Evolutionary conservation across 1,140 invertebrate genomes (phyloP).

Genomic region (Danaus plexippus): DNA sequence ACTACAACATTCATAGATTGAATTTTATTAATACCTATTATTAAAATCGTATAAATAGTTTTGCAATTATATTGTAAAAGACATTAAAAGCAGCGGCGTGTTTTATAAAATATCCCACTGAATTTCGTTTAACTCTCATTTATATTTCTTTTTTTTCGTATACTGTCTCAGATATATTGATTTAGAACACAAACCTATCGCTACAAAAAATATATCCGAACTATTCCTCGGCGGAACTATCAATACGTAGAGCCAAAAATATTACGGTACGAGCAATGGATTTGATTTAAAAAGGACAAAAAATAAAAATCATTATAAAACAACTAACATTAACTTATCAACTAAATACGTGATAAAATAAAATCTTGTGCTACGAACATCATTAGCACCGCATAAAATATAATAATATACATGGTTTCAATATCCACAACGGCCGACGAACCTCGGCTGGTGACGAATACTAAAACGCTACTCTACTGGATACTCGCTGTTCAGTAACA

Average conservation of each 20-base stretch:
- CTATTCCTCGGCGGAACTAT: conserved; percentile 20
- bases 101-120: conserved; percentile 15
- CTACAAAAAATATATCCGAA: conserved; percentile 38
- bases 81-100: conserved; percentile 30
- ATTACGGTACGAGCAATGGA: conserved; percentile 6
- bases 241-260: conserved; percentile 19
- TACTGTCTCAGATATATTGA: conserved; percentile 69
- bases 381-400: conserved; percentile 48
- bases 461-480: conserved; percentile 10
- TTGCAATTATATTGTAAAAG: conserved; percentile 25
- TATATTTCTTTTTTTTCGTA: conserved; percentile 53
- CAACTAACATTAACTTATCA: conserved; percentile 39
- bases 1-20: conserved; percentile 9
- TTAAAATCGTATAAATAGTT: conserved; percentile 36
- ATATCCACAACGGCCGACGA: conserved; percentile 52
- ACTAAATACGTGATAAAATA: conserved; percentile 42
- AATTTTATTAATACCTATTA: conserved; percentile 29
- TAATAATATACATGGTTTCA: conserved; percentile 45
- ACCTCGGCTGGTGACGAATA: conserved; percentile 18
- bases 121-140: conserved; percentile 24
- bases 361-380: conserved; percentile 46
- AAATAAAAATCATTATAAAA: conserved; percentile 12
- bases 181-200: conserved; percentile 63
- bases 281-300: conserved; percentile 11
- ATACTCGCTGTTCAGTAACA: conserved; percentile 29